Evolutionary conservation across 2,113 vertebrate species (phyloP), one percentile per base, ranked within the genome.

Genomic region (Eudyptes chrysolophus): DNA sequence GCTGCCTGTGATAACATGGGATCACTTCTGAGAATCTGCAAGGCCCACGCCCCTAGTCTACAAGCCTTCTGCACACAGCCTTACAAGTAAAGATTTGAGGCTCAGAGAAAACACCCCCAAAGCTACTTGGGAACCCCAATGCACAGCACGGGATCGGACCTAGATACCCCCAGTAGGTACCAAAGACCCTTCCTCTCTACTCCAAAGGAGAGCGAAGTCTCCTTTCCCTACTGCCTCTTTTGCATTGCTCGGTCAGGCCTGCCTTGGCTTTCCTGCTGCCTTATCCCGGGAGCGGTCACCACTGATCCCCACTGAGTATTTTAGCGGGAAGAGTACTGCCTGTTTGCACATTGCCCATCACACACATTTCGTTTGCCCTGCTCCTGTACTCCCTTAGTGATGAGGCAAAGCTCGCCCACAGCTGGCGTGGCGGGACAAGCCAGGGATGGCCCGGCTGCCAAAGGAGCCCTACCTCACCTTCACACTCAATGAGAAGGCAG

Each of bases 341-440:
- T 90, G 36, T 61, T 60, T 57, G 57, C 40, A 32, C 0, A 7
- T n/a, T 89, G 71, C 51, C 46, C 6, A 2, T 29, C 58, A 75
- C 17, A 49, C 54, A 36, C 22, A 13, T 84, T 91, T 89, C 7
- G 10, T 44, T 84, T 81, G 29, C 52, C 90, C 51, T 81, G 34
- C 55, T 84, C 36, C 51, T 51, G 16, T 32, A 42, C 34, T 84
- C 9, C 52, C 6, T 51, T 34, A 32, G 42, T 5, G 26, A 71
- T 0, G 65, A 82, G 32, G 42, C 0, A 0, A 76, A 85, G 58
- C 17, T 89, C 11, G 5, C 65, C 61, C 84, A 64, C 69, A 81
- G 61, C 49, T 65, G 51, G 46, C 0, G 0, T 1, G 10, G 46
- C 1, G 4, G 46, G 84, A 79, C 2, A 5, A 92, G n/a, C 12